Conservation (phyloP, 2,797 vertebrate species). For the Sebastes melanostomus region DNA sequence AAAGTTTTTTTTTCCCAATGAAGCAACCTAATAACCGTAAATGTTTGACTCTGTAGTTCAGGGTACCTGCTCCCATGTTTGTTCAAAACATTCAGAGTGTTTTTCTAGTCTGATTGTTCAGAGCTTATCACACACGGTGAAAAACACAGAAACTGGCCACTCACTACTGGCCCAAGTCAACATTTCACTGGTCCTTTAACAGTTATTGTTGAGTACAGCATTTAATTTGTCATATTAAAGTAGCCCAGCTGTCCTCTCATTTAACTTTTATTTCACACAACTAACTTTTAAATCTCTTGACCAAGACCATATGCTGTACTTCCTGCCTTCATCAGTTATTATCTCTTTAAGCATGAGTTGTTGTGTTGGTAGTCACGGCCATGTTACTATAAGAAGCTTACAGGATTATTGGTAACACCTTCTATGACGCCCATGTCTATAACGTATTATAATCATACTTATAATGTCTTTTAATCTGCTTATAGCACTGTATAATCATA, state of each 20-base stretch:
- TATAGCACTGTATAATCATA: too few relatives aligned
- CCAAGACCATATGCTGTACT: background rate
- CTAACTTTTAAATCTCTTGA: background rate
- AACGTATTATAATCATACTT: too few relatives aligned
- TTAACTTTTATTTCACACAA: background rate
- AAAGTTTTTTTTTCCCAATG: accelerated
- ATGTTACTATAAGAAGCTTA: background rate
- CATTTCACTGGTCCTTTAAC: background rate
- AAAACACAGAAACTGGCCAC: background rate
- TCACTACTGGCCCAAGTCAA: background rate
- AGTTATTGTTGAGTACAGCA: background rate
- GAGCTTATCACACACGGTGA: background rate
- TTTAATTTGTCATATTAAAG: background rate
- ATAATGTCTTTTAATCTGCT: too few relatives aligned
- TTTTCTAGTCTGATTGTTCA: background rate
- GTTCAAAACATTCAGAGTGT: background rate
- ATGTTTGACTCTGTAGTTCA: background rate
- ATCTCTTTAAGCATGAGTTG: background rate
- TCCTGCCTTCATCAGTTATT: background rate
- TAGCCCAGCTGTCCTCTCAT: background rate
- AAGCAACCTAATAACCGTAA: background rate
- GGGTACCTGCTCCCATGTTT: background rate
- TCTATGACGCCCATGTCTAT: too few relatives aligned
- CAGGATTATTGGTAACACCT: background rate
- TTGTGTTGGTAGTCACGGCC: background rate